phyloP scores from a whole-genome alignment of 1,140 invertebrate genomes.

The Vanessa atalanta region DNA sequence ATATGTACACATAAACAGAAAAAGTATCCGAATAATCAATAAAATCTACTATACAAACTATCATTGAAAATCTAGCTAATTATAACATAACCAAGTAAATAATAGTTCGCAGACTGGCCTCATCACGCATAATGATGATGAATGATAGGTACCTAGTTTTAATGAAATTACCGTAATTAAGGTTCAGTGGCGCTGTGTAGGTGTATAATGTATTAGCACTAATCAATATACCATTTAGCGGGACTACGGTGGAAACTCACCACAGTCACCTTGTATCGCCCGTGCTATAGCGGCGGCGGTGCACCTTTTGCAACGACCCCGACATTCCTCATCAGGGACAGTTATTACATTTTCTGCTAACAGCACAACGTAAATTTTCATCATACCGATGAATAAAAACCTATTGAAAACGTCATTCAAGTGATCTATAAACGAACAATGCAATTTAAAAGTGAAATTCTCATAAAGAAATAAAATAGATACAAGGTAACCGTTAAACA shows the following conservation, averaged over 20 bases:
- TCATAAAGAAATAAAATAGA: conserved; percentile 32
- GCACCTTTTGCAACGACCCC: conserved; percentile 66
- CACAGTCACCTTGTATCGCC: conserved; percentile 58
- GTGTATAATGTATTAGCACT: conserved; percentile 29
- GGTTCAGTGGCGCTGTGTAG: conserved; percentile 17
- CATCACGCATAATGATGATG: conserved; percentile 30
- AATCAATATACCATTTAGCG: conserved; percentile 39
- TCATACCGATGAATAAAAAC: conserved; percentile 11
- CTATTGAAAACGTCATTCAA: conserved; percentile 20
- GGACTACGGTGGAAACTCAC: conserved; percentile 63
- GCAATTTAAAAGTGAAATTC: conserved; percentile 24
- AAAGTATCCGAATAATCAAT: neutral
- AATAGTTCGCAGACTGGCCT: conserved; percentile 24
- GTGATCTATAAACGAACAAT: conserved; percentile 37
- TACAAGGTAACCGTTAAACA: conserved; percentile 32
- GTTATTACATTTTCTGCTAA: conserved; percentile 57
- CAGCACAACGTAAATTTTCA: conserved; percentile 43
- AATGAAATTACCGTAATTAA: conserved; percentile 22
- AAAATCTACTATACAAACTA: neutral
- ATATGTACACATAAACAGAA: neutral
- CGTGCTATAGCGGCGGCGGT: conserved; percentile 61
- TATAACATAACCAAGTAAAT: neutral
- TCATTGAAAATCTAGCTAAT: conserved; percentile 10
- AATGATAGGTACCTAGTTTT: conserved; percentile 14
- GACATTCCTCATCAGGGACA: conserved; percentile 60